Evolutionary conservation across 2,888 invertebrate genomes (phyloP), one percentile per base, ranked within the genome.

Genomic region (Ormyrus nitidulus): DNA sequence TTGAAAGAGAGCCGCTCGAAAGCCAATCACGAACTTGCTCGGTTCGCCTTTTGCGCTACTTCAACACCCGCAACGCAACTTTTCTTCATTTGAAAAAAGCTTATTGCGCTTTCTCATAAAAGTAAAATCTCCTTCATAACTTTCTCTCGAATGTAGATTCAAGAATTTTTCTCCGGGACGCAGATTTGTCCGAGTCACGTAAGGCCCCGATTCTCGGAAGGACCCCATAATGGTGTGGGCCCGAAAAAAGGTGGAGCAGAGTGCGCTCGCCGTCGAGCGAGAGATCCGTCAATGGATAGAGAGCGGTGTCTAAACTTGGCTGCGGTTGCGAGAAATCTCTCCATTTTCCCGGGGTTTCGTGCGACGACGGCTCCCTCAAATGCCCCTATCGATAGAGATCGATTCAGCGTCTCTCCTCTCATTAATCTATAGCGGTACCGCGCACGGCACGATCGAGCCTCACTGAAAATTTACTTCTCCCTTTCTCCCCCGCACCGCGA

Each of bases 311-410:
- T 49, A 4, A 34, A 51, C 64, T 74, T 53, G 65, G 6, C 70
- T 70, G 19, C 51, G 44, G n/a, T 13, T 13, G 8, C 64, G 61
- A 59, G 44, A 64, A 65, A 70, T 70, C 71, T 65, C 59, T 59
- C 53, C 65, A 62, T 62, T 79, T 79, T 69, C 68, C 56, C 10
- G 68, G 51, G n/a, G 34, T 74, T 69, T 73, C 62, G 59, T 34
- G 48, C 44, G n/a, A 2, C 13, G 34, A 5, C 6, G 11, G 4
- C 13, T 6, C 61, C 61, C 48, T 61, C 51, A 48, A 70, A 59
- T 59, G 48, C 44, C 19, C 19, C 77, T 34, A 54, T 78, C 83
- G 82, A 84, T 85, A 83, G 83, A 82, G 83, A 84, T 84, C 84
- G 79, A 84, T 83, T 82, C 83, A 82, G 68, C 81, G 80, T 70